phyloP scores from a whole-genome alignment of 35 echinoderm and acorn worm species.

The Heliocidaris erythrogramma region DNA sequence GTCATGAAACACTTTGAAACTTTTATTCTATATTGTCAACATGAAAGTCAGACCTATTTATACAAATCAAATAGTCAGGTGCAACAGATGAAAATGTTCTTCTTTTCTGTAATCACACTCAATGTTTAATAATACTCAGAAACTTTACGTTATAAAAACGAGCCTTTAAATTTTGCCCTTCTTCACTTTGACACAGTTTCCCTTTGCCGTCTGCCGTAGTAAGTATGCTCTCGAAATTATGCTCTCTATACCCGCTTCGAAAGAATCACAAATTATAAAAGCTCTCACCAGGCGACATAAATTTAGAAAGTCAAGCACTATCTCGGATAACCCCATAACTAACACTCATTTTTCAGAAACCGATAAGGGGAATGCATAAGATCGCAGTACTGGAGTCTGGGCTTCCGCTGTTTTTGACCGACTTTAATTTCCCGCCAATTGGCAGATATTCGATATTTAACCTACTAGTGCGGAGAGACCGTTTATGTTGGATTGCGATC shows the following conservation, averaged over 20 bases:
- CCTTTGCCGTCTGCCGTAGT: background rate
- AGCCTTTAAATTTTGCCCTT: background rate
- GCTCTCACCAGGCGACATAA: background rate
- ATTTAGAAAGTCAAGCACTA: background rate
- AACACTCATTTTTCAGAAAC: background rate
- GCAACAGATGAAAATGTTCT: too few species aligned
- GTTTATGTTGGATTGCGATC: background rate
- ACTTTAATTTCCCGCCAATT: background rate
- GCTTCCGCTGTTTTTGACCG: background rate
- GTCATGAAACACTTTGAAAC: too few species aligned
- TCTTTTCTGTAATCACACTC: too few species aligned
- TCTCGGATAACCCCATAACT: background rate
- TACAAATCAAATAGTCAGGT: too few species aligned
- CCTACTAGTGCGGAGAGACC: background rate
- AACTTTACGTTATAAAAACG: background rate
- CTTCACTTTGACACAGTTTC: background rate
- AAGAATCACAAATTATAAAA: background rate
- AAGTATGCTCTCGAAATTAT: background rate
- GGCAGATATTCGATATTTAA: constrained; percentile 6
- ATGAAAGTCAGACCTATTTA: too few species aligned
- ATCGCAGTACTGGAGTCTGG: background rate
- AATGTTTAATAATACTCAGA: background rate
- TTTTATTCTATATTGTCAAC: too few species aligned
- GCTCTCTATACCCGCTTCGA: background rate
- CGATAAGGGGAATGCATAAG: background rate